Evolutionary conservation across 1,140 invertebrate genomes (phyloP).

Genomic region (Atta texana): DNA sequence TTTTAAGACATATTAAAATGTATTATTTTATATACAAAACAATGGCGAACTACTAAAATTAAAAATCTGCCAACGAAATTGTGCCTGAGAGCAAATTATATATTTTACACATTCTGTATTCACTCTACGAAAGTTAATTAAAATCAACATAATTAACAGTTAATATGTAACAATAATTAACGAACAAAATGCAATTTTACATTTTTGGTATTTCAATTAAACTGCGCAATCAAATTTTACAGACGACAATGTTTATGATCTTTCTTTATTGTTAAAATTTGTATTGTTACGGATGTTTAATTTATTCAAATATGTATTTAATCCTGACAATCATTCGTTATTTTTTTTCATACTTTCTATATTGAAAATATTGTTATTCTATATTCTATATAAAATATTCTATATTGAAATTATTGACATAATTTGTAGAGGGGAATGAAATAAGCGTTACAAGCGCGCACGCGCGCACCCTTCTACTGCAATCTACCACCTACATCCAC

Average conservation of each 20-base stretch:
- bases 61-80: conserved; percentile 4
- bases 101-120: conserved; percentile 9
- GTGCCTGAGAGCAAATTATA: not conserved
- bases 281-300: not conserved
- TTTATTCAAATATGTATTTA: not conserved
- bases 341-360: not conserved
- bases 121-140: conserved; percentile 31
- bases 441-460: conserved; percentile 6
- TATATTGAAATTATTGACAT: not conserved
- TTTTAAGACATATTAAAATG: not conserved
- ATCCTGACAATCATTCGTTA: not conserved
- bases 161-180: conserved; percentile 10
- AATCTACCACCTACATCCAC: conserved; percentile 2
- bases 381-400: no score
- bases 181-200: not conserved
- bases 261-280: conserved; percentile 16
- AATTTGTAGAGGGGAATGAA: not conserved
- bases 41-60: not conserved
- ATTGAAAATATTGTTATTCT: not conserved
- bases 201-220: conserved; percentile 29
- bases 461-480: not conserved
- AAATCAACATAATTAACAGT: conserved; percentile 3
- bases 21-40: not conserved
- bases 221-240: not conserved
- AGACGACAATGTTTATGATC: not conserved